Evolutionary conservation across 92 coral and sea anemone species (phyloP).

Genomic region (Actinostola sp.): DNA sequence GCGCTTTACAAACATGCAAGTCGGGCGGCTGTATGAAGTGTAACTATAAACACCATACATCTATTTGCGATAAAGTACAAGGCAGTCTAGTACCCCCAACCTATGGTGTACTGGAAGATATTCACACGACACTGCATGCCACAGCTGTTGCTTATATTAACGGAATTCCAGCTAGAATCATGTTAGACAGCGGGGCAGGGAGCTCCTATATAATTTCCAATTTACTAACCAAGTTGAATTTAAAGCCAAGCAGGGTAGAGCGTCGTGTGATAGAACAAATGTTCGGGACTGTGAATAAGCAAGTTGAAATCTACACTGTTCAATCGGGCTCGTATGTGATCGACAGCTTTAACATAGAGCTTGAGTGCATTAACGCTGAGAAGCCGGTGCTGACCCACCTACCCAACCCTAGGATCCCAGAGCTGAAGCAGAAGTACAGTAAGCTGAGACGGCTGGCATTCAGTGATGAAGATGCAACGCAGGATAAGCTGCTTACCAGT

Average conservation of each 20-base stretch:
- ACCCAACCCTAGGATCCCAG: slow-evolving; percentile 54
- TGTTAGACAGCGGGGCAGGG: slow-evolving; percentile 62
- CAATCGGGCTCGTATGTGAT: slow-evolving; percentile 18
- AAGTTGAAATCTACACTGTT: slow-evolving; percentile 48
- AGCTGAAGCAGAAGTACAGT: slow-evolving; percentile 31
- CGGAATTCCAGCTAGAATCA: slow-evolving; percentile 43
- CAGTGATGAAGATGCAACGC: slow-evolving; percentile 52
- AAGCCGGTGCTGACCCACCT: slow-evolving; percentile 52
- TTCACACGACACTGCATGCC: slow-evolving; percentile 46
- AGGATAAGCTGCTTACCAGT: slow-evolving; percentile 27
- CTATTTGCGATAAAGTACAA: slow-evolving; percentile 16
- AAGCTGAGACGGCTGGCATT: slow-evolving; percentile 29
- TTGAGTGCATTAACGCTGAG: slow-evolving; percentile 44
- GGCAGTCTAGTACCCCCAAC: slow-evolving; percentile 17
- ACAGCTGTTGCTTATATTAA: slow-evolving; percentile 47
- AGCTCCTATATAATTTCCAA: slow-evolving; percentile 57
- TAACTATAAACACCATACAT: slow-evolving; percentile 44
- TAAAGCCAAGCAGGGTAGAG: slow-evolving; percentile 37
- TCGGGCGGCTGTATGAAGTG: slow-evolving; percentile 39
- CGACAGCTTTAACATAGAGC: slow-evolving; percentile 32
- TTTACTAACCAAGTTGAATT: slow-evolving; percentile 47
- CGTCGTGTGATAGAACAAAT: slow-evolving; percentile 53
- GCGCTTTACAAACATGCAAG: slow-evolving; percentile 22
- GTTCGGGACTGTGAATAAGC: slow-evolving; percentile 56
- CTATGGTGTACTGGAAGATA: slow-evolving; percentile 34